A percentile compares a stretch with the other conserved stretches of the same genome.
Evolutionary conservation across 2,797 vertebrate species (phyloP).

Genomic region (Mus spretus): DNA sequence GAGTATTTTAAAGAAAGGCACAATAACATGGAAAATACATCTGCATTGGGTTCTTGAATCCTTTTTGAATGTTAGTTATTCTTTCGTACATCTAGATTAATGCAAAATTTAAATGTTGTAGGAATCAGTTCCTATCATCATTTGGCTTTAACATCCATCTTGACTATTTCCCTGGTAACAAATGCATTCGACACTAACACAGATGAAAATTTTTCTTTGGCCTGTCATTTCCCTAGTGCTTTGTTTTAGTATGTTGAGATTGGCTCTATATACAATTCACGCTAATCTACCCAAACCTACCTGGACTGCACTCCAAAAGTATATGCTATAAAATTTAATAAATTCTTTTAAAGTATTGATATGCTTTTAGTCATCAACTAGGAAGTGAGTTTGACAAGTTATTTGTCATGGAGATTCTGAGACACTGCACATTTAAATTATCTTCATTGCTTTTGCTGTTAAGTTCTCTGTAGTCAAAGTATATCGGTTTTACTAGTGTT

Average conservation of each 20-base stretch:
- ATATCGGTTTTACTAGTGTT: conserved; percentile 35
- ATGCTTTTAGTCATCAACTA: conserved; percentile 55
- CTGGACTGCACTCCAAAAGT: conserved; percentile 69
- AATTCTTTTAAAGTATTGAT: conserved; percentile 63
- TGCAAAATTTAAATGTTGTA: conserved; percentile 67
- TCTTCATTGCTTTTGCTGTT: conserved; percentile 52
- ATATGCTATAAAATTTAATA: conserved; percentile 63
- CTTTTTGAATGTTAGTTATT: conserved; percentile 43
- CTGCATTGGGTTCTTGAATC: conserved; percentile 38
- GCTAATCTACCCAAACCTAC: conserved; percentile 69
- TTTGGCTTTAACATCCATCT: conserved; percentile 75
- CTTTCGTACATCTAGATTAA: conserved; percentile 61
- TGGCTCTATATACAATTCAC: conserved; percentile 72
- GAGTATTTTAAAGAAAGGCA: conserved; percentile 44
- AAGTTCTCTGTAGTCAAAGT: conserved; percentile 51
- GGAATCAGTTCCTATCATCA: conserved; percentile 69
- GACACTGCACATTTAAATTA: conserved; percentile 60
- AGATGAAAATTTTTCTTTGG: conserved; percentile 70
- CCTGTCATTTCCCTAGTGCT: conserved; percentile 50
- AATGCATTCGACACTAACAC: conserved; percentile 61
- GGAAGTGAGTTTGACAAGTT: conserved; percentile 65
- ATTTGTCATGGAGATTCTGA: conserved; percentile 69
- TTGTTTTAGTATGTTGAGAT: conserved; percentile 76
- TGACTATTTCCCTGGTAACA: conserved; percentile 68
- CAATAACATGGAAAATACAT: conserved; percentile 46